Base-by-base conservation (phyloP, 2,888 invertebrate genomes). In the Cryptus armator region DNA sequence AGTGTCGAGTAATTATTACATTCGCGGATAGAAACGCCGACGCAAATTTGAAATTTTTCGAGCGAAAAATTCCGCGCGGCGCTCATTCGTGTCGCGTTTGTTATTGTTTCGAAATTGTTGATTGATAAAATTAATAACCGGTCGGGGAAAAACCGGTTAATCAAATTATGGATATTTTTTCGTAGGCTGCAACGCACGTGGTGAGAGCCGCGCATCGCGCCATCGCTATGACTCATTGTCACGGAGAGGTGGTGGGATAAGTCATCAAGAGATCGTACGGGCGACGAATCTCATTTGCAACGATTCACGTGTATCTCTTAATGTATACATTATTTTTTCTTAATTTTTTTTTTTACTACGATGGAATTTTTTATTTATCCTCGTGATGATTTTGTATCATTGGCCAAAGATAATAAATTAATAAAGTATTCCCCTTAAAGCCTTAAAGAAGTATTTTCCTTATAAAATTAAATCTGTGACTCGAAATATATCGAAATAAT, bases 181-280 rank as follows among this genome's bases (percentile, higher is more conserved):
- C 46, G 24, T 86, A 93, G 93, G 93, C 91, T 72, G 93, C 92
- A 24, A 92, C 92, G 2, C 91, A 92, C 78, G 93, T 91, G 12
- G 92, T 93, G 5, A 85, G 92, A 71, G 93, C 93, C 12, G 91
- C 92, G 19, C 90, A 91, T 70, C 87, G 92, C 62, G 92, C 91
- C 12, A 89, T 90, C 86, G 87, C 87, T 6, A 84, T 89, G 80
- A 86, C 87, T 66, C 86, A 86, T 68, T 87, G 83, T 82, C 86
- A 87, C 64, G 83, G 82, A 75, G 74, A 81, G n/a, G 66, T 87
- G 59, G 74, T 74, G 56, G 81, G 71, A 66, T 81, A 32, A 83
- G 76, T 71, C 24, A 16, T 66, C 10, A 14, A 37, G 12, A 70
- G 46, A 70, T 56, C 62, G 72, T 12, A 16, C 74, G 7, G 62